These are phyloP conservation scores for Apodemia zela DNA, from an alignment of 2,888 invertebrate genomes.

Conservation along the genomic window DNA sequence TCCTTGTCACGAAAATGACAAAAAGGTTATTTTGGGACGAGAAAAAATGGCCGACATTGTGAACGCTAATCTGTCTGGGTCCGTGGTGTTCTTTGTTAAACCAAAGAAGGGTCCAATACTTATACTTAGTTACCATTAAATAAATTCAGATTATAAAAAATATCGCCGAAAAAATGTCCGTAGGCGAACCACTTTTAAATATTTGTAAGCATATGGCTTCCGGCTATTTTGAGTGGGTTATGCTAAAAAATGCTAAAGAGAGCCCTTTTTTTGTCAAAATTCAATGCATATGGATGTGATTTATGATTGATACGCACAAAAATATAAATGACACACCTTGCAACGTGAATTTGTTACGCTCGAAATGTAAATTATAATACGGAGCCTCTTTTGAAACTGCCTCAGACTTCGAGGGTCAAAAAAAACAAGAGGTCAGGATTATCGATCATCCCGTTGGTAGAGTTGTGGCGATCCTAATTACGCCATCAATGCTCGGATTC, in stretches of 20 bases:
- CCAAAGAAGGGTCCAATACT: slow-evolving; percentile 58
- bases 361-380: slow-evolving; percentile 25
- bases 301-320: slow-evolving; percentile 41
- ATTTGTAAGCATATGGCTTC: slow-evolving; percentile 78
- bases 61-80: slow-evolving; percentile 69
- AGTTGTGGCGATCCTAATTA: no score
- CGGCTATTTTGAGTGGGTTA: slow-evolving; percentile 77
- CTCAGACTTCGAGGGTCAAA: neutral
- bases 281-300: slow-evolving; percentile 38
- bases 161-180: slow-evolving; percentile 52
- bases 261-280: slow-evolving; percentile 46
- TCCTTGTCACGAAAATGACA: slow-evolving; percentile 57
- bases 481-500: no score
- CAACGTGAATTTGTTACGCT: slow-evolving; percentile 41
- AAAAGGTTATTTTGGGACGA: slow-evolving; percentile 42
- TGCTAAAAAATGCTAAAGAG: slow-evolving; percentile 57
- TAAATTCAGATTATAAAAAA: slow-evolving; percentile 64
- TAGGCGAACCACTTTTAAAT: slow-evolving; percentile 71
- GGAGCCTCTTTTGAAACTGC: neutral
- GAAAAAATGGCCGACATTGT: slow-evolving; percentile 68
- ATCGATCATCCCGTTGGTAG: neutral
- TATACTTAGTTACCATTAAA: slow-evolving; percentile 76
- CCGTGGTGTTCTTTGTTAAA: slow-evolving; percentile 57
- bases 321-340: slow-evolving; percentile 33
- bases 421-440: slow-evolving; percentile 1